Evolutionary conservation across 2,797 vertebrate genomes (phyloP).

Genomic region (Allochrocebus solatus): DNA sequence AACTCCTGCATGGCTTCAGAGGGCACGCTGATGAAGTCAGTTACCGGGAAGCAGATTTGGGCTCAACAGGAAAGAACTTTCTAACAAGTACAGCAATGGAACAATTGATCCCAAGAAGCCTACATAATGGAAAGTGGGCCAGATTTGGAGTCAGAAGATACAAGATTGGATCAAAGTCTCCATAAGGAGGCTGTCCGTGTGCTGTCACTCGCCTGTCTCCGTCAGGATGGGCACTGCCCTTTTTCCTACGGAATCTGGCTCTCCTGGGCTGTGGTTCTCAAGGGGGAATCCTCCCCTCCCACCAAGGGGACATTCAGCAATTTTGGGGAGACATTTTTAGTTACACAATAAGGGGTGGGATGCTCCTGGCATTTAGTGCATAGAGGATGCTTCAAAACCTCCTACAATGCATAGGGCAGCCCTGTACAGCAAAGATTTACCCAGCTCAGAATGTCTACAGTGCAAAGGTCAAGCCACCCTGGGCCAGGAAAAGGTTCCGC

Average conservation of each 20-base stretch:
- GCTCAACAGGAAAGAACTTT: constrained; percentile 71
- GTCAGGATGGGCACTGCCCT: rapidly evolving
- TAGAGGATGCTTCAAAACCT: neutral
- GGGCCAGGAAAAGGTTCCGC: neutral
- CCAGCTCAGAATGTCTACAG: neutral
- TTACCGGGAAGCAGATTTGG: neutral
- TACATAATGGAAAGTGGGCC: constrained; percentile 26
- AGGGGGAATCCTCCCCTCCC: neutral
- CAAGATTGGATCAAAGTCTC: neutral
- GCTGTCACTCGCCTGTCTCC: neutral
- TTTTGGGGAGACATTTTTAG: neutral
- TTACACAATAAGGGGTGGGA: neutral
- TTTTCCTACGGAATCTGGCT: neutral
- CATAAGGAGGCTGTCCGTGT: rapidly evolving
- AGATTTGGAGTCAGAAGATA: neutral
- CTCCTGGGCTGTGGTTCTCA: neutral
- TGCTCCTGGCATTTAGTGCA: neutral
- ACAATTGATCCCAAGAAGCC: constrained; percentile 48
- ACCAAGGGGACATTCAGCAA: neutral
- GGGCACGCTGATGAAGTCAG: constrained; percentile 57
- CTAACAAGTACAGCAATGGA: constrained; percentile 24
- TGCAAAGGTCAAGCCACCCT: neutral
- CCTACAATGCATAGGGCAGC: neutral
- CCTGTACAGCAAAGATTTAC: neutral
- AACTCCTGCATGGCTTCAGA: neutral